These are phyloP conservation scores for Cavia aperea DNA, from an alignment of 2,113 vertebrate species.

Conservation along the genomic window DNA sequence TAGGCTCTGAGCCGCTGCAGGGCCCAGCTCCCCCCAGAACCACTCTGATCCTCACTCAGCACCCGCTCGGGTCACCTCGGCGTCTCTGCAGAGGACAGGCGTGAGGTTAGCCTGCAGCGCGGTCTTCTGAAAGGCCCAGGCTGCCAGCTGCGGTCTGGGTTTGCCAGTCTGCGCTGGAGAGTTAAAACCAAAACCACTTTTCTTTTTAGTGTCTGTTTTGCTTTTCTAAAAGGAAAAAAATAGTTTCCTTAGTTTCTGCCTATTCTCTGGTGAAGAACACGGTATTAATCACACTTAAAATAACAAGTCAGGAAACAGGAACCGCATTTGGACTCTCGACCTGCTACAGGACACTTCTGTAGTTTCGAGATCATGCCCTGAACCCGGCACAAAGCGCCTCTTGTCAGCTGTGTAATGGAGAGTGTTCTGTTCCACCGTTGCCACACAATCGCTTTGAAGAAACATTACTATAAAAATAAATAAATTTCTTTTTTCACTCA, in stretches of 20 bases:
- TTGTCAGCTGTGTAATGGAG: constrained; percentile 65
- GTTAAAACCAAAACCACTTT: not conserved
- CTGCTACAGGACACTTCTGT: constrained; percentile 22
- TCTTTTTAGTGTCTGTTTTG: not conserved
- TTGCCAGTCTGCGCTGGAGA: not conserved
- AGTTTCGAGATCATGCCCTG: constrained; percentile 46
- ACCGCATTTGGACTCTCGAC: not conserved
- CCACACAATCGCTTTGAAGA: constrained; percentile 71
- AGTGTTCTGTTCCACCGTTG: constrained; percentile 37
- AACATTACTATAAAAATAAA: constrained; percentile 69
- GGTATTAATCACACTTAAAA: constrained; percentile 28
- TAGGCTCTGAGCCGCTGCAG: not conserved
- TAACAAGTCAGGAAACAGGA: constrained; percentile 61
- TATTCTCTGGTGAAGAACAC: not conserved
- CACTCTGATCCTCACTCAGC: rapidly evolving
- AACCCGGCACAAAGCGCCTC: constrained; percentile 65
- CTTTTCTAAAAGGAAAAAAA: not conserved
- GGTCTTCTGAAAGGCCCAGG: not conserved
- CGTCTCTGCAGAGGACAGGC: not conserved
- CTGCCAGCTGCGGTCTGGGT: not conserved
- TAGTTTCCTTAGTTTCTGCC: not conserved
- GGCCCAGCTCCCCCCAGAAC: rapidly evolving
- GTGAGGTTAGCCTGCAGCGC: rapidly evolving
- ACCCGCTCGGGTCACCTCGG: not conserved
- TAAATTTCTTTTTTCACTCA: constrained; percentile 64